These are phyloP conservation scores for Matsumurasca onukii DNA, from an alignment of 1,140 invertebrate genomes.

Conservation along the genomic window DNA sequence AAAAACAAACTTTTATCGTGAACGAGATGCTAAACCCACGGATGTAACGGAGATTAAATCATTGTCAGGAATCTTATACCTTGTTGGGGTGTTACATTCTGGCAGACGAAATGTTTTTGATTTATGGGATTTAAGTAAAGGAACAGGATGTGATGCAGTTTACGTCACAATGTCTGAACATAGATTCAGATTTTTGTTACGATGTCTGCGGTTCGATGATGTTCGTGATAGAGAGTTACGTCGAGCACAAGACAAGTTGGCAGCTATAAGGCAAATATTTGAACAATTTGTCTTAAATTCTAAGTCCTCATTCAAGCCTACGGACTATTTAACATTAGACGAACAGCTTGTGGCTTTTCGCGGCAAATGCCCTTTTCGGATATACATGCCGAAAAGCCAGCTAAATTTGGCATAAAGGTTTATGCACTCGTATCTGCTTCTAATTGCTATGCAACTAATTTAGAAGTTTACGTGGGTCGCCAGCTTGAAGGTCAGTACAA, in stretches of 20 bases:
- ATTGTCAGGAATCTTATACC: background rate
- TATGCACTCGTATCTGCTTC: slow-evolving; percentile 25
- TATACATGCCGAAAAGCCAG: slow-evolving; percentile 42
- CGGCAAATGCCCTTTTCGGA: slow-evolving; percentile 44
- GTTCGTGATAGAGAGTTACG: background rate
- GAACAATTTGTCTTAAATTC: slow-evolving; percentile 37
- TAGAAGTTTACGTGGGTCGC: slow-evolving; percentile 31
- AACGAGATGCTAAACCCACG: slow-evolving; percentile 18
- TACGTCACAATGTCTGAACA: background rate
- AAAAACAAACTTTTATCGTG: background rate
- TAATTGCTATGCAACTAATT: slow-evolving; percentile 9
- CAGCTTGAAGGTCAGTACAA: slow-evolving; percentile 46
- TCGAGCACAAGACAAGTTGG: slow-evolving; percentile 20
- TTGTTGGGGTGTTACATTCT: background rate
- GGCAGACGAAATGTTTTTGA: background rate
- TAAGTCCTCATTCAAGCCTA: slow-evolving; percentile 38
- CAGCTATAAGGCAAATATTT: slow-evolving; percentile 34
- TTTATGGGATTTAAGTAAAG: background rate
- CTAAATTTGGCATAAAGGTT: slow-evolving; percentile 18
- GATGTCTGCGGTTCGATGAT: slow-evolving; percentile 28
- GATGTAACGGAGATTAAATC: background rate
- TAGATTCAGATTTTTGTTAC: slow-evolving; percentile 26
- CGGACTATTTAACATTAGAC: slow-evolving; percentile 46
- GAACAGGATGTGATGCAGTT: background rate
- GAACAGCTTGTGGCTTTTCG: slow-evolving; percentile 48